These are phyloP conservation scores for Lepilemur ruficaudatus DNA, from an alignment of 2,797 vertebrate species.

Conservation along the genomic window DNA sequence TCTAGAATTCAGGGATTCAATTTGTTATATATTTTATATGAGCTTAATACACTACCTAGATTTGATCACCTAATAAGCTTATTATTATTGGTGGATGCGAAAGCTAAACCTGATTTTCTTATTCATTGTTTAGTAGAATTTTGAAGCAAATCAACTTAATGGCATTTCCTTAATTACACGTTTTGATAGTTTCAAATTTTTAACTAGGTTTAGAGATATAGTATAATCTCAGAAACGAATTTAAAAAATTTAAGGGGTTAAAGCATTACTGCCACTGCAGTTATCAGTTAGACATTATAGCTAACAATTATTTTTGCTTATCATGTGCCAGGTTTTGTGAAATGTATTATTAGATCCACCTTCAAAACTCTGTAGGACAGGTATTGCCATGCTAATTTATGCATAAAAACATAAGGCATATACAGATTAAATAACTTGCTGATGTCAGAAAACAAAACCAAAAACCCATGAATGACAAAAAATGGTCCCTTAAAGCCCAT, in stretches of 20 bases:
- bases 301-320: background rate
- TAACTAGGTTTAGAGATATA: background rate
- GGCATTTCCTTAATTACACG: background rate
- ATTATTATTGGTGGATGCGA: background rate
- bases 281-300: background rate
- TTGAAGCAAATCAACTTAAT: background rate
- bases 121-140: background rate
- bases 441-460: background rate
- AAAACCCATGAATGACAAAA: background rate
- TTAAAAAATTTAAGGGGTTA: background rate
- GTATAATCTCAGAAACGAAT: background rate
- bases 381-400: background rate
- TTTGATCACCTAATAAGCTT: background rate
- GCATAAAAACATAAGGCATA: background rate
- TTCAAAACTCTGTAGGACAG: background rate
- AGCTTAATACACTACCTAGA: background rate
- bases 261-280: background rate
- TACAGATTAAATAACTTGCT: background rate
- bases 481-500: background rate
- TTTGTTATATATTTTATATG: background rate
- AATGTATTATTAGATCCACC: background rate
- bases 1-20: background rate
- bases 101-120: background rate
- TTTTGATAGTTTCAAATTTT: background rate
- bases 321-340: background rate